Evolutionary conservation across 2,888 invertebrate genomes (phyloP).

Genomic region (Meliscaeva auricollis): DNA sequence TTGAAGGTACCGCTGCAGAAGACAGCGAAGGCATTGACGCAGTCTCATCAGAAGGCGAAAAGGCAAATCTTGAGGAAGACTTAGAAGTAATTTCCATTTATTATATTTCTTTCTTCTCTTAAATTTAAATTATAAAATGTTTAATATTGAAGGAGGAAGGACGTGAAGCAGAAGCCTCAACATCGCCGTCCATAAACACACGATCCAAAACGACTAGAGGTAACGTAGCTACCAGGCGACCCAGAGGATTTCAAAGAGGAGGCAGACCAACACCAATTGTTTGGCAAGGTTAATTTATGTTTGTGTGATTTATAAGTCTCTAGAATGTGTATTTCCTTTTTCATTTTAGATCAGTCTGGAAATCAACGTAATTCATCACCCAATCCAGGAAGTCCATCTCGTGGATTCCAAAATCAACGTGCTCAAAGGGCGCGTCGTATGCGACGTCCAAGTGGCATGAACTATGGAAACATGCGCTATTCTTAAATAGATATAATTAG

Average conservation of each 20-base stretch:
- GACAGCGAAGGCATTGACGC: conserved; percentile 84
- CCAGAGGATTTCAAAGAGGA: conserved; percentile 82
- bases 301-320: neutral
- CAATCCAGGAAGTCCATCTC: conserved; percentile 79
- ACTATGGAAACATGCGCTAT: conserved; percentile 81
- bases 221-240: conserved; percentile 81
- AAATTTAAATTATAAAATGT: conserved; percentile 45
- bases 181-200: conserved; percentile 87
- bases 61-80: conserved; percentile 84
- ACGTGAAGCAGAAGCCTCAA: conserved; percentile 91
- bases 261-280: conserved; percentile 87
- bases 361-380: conserved; percentile 78
- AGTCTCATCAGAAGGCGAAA: conserved; percentile 88
- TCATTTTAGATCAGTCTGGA: conserved; percentile 77
- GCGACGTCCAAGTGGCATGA: conserved; percentile 81
- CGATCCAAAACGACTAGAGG: conserved; percentile 83
- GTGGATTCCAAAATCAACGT: conserved; percentile 80
- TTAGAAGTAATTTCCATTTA: conserved; percentile 79
- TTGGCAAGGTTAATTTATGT: conserved; percentile 84
- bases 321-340: conserved; percentile 15
- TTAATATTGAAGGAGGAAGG: conserved; percentile 87
- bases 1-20: conserved; percentile 80
- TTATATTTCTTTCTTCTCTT: neutral
- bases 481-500: conserved; percentile 74
- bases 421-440: conserved; percentile 82